These are phyloP conservation scores for Schizaphis graminum DNA, from an alignment of 2,888 invertebrate species.

Conservation along the genomic window DNA sequence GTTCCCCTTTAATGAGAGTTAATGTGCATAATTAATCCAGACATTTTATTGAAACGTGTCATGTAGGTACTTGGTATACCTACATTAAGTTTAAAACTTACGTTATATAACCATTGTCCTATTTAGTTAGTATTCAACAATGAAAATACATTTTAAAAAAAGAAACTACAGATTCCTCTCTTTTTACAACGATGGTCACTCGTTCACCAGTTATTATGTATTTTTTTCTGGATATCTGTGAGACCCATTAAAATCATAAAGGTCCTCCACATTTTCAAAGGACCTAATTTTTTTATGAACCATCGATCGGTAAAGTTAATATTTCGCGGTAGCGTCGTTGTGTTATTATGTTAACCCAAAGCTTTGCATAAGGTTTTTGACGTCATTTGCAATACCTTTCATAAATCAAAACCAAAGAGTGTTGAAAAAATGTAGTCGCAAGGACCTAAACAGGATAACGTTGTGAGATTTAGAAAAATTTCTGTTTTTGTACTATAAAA, in stretches of 20 bases:
- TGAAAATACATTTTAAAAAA: not conserved
- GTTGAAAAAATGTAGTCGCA: conserved; percentile 30
- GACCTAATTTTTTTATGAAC: not conserved
- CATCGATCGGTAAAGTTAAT: conserved; percentile 23
- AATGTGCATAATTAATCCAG: not conserved
- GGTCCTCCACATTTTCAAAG: not conserved
- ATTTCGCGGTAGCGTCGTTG: not conserved
- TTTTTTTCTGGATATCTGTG: not conserved
- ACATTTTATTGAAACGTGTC: not conserved
- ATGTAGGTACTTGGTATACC: not conserved
- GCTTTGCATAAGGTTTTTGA: conserved; percentile 46
- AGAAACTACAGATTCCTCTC: not conserved
- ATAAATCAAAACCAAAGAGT: conserved; percentile 44
- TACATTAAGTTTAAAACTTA: not conserved
- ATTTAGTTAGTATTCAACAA: not conserved
- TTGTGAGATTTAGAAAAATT: conserved; percentile 22
- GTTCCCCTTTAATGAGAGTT: no score
- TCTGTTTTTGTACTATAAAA: not conserved
- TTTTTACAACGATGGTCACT: not conserved
- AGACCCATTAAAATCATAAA: conserved; percentile 27
- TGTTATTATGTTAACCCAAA: not conserved
- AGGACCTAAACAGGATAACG: conserved; percentile 21
- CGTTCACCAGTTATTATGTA: not conserved
- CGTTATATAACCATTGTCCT: not conserved
- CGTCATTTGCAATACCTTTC: conserved; percentile 41